phyloP scores from a whole-genome alignment of 1,140 invertebrate species.

The Drosophila jambulina region DNA sequence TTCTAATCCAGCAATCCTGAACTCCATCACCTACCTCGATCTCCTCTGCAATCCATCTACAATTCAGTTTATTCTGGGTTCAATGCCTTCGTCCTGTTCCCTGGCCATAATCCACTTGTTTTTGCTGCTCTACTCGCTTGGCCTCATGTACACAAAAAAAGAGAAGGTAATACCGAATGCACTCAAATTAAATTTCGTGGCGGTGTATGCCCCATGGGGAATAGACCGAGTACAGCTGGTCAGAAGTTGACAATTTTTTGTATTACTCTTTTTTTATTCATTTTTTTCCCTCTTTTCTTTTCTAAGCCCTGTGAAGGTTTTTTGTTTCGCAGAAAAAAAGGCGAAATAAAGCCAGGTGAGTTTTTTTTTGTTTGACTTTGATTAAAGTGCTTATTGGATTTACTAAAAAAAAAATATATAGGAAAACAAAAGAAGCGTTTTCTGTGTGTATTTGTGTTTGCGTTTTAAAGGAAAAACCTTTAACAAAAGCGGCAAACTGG shows the following conservation, averaged over 20 bases:
- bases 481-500: not conserved
- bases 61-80: slow-evolving; percentile 17
- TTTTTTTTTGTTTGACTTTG: slow-evolving; percentile 49
- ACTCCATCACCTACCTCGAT: not conserved
- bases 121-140: slow-evolving; percentile 23
- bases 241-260: slow-evolving; percentile 31
- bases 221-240: slow-evolving; percentile 40
- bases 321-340: slow-evolving; percentile 31
- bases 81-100: slow-evolving; percentile 24
- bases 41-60: not conserved
- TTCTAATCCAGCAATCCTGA: not conserved
- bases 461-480: not conserved
- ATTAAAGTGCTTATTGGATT: slow-evolving; percentile 72
- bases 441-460: slow-evolving; percentile 12
- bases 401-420: slow-evolving; percentile 25
- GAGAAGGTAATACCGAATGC: slow-evolving; percentile 14
- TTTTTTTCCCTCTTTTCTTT: not conserved
- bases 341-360: slow-evolving; percentile 52
- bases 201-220: slow-evolving; percentile 39
- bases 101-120: slow-evolving; percentile 30
- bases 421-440: slow-evolving; percentile 12
- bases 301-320: slow-evolving; percentile 23
- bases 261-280: slow-evolving; percentile 26
- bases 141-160: slow-evolving; percentile 32
- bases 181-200: slow-evolving; percentile 53